Conservation (phyloP, 2,888 invertebrate genomes). For the Drosophila birchii region DNA sequence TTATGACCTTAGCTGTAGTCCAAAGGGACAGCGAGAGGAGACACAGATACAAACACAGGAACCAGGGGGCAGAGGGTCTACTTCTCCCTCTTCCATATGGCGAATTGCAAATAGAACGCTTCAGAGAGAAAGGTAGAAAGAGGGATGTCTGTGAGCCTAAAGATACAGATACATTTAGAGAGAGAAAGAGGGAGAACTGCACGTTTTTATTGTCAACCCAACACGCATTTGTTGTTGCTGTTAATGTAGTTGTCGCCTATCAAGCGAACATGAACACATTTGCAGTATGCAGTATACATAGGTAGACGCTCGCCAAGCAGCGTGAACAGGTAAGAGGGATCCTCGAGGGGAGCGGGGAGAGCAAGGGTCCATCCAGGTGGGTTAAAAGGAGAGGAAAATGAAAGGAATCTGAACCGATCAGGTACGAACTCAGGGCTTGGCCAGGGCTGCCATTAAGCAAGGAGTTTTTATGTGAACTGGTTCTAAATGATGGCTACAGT, state of each 20-base stretch:
- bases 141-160: conserved; percentile 17
- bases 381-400: background rate
- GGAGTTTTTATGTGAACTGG: conserved; percentile 5
- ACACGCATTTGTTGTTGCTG: conserved; percentile 47
- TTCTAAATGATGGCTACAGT: background rate
- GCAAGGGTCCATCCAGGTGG: conserved; percentile 8
- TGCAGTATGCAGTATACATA: conserved; percentile 34
- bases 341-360: background rate
- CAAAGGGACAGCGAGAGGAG: conserved; percentile 15
- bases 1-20: conserved; percentile 22
- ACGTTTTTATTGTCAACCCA: conserved; percentile 31
- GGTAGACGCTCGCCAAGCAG: conserved; percentile 56
- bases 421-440: conserved; percentile 37
- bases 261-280: conserved; percentile 8
- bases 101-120: conserved; percentile 56
- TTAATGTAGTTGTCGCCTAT: conserved; percentile 44
- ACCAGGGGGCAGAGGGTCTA: conserved; percentile 15
- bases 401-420: conserved; percentile 31
- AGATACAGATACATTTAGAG: conserved; percentile 9
- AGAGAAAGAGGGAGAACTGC: conserved; percentile 29
- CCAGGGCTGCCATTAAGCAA: conserved; percentile 6
- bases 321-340: conserved; percentile 55
- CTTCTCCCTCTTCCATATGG: conserved; percentile 39
- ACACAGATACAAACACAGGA: conserved; percentile 9
- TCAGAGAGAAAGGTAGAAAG: conserved; percentile 19